Base-by-base conservation (phyloP, 2,797 vertebrate species). In the Rhynchonycteris naso region DNA sequence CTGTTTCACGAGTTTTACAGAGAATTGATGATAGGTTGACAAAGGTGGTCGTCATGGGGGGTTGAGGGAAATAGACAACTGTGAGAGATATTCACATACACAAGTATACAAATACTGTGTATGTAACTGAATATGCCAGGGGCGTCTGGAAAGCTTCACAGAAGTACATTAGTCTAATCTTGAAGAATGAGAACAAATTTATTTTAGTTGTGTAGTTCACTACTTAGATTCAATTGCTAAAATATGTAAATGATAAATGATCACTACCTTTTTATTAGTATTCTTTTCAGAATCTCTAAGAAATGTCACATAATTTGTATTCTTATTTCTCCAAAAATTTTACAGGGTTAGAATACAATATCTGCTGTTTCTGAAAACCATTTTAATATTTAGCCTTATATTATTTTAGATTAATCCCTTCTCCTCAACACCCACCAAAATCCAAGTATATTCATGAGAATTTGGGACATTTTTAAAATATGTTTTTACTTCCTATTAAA, bases 231-330 rank as follows among this genome's bases (percentile, higher is more conserved):
- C 75, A 80, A 3, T 76, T 91, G 72, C 58, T 95, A 90, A 93
- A 89, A 74, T 92, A 80, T 33, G 12, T n/a, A 79, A 83, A 82
- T 82, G 85, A 47, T 84, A 75, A 91, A 76, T 91, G 56, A 59
- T 81, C 71, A 79, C 90, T 94, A 80, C n/a, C n/a, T 75, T 93
- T 68, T 87, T 75, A 83, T 80, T 88, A 87, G 28, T 84, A 56
- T 95, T 86, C 10, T 28, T 83, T 92, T 83, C 61, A 93, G 83
- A 93, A 52, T 90, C 33, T 76, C 43, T 95, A 96, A 93, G 54
- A 84, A 80, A 59, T 89, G 33, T 91, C 66, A 72, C 12, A 75
- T 92, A 90, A 91, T 72, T 84, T 43, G 14, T 59, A 6, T 93
- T 92, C 88, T 88, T 65, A 81, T 93, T 86, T 94, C 24, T 94